These are phyloP conservation scores for Empidonax traillii DNA, from an alignment of 2,113 vertebrate species.

Conservation along the genomic window DNA sequence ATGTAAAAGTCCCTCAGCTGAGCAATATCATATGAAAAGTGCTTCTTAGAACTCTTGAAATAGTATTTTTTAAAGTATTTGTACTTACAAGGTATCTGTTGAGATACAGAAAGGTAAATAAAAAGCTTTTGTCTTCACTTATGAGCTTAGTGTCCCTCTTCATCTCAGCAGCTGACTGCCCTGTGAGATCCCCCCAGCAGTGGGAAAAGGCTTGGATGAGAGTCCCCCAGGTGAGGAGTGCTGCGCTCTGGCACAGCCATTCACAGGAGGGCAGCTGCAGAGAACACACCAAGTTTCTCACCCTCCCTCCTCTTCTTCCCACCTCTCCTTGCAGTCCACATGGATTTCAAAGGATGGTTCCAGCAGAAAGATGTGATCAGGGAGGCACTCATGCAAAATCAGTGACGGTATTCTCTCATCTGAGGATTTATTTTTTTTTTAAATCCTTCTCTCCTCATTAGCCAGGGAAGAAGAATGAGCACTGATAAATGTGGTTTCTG, in stretches of 20 bases:
- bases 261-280: not conserved
- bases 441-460: not conserved
- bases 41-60: not conserved
- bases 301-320: not conserved
- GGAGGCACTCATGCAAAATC: not conserved
- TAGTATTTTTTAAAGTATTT: not conserved
- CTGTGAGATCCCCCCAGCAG: not conserved
- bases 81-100: not conserved
- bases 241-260: not conserved
- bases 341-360: not conserved
- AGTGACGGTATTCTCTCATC: not conserved
- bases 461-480: not conserved
- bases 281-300: fast-evolving
- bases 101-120: not conserved
- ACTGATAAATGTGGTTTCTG: not conserved
- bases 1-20: not conserved
- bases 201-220: not conserved
- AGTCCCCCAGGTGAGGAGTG: not conserved
- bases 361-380: not conserved
- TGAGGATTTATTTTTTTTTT: not conserved
- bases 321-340: not conserved
- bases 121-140: not conserved
- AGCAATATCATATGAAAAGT: not conserved
- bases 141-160: not conserved
- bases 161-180: not conserved